Percentiles rank a stretch among this genome's conserved stretches.
These are phyloP conservation scores for Lydus trimaculatus DNA, from an alignment of 2,888 invertebrate species.

Conservation along the genomic window DNA sequence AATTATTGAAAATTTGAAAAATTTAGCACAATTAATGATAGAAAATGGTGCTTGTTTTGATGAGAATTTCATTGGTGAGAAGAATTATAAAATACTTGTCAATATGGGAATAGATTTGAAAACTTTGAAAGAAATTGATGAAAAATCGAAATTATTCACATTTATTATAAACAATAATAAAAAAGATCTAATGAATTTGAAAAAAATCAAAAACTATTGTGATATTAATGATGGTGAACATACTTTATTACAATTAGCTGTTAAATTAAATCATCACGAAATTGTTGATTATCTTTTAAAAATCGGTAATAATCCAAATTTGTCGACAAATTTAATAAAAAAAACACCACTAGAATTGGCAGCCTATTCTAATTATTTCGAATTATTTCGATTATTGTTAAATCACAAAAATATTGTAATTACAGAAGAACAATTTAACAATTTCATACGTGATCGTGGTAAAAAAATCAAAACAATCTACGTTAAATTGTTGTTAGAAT, in stretches of 20 bases:
- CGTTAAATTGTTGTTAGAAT: constrained; percentile 18
- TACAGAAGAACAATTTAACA: constrained; percentile 9
- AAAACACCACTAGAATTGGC: constrained; percentile 19
- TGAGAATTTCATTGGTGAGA: constrained; percentile 1
- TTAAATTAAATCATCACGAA: constrained; percentile 2
- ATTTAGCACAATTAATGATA: constrained; percentile 1
- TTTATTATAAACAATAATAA: constrained; percentile 10
- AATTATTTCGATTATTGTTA: constrained; percentile 16
- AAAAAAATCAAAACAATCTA: constrained; percentile 11
- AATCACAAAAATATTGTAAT: constrained; percentile 11
- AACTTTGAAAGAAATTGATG: constrained; percentile 5
- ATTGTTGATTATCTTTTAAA: constrained; percentile 15
- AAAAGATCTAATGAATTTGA: neutral
- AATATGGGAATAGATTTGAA: constrained; percentile 7
- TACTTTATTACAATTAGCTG: constrained; percentile 20
- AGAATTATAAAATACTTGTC: neutral
- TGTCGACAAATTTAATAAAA: neutral
- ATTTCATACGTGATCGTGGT: constrained; percentile 11
- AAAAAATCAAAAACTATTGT: constrained; percentile 1
- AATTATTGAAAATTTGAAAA: neutral
- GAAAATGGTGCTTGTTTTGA: constrained; percentile 6
- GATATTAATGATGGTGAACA: constrained; percentile 12
- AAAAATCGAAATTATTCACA: constrained; percentile 16
- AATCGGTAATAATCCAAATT: constrained; percentile 16
- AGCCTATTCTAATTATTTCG: constrained; percentile 2